phyloP scores from a whole-genome alignment of 2,113 vertebrate species.

The Pseudopodoces humilis region DNA sequence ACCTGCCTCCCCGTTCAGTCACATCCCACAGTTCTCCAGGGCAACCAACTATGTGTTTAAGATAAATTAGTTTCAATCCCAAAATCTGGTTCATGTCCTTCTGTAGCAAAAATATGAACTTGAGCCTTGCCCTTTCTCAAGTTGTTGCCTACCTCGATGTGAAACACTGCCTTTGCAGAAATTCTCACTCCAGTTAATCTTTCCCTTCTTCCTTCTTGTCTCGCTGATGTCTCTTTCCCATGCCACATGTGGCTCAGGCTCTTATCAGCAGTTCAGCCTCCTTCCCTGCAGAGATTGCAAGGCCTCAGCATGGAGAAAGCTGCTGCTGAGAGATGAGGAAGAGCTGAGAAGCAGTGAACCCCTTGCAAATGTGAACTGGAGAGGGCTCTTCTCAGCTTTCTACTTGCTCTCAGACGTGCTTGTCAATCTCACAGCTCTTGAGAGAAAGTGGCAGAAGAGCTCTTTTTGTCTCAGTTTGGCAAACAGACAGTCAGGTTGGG shows the following conservation, averaged over 20 bases:
- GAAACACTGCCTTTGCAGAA: background rate
- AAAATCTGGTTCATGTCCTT: background rate
- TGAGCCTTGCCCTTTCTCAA: background rate
- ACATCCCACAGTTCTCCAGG: background rate
- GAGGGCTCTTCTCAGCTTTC: background rate
- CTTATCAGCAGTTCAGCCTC: background rate
- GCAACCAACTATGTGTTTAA: background rate
- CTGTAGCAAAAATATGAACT: background rate
- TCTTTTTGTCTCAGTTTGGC: background rate
- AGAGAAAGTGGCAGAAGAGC: background rate
- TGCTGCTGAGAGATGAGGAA: background rate
- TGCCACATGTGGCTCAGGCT: background rate
- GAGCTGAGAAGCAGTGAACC: background rate
- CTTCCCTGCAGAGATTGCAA: background rate
- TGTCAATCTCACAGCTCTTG: background rate
- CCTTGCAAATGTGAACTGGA: background rate
- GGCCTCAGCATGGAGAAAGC: background rate
- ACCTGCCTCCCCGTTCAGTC: background rate
- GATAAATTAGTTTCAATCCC: background rate
- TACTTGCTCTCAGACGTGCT: background rate
- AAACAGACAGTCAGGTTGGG: background rate
- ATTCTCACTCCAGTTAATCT: background rate
- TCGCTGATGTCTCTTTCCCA: background rate
- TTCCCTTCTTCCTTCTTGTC: background rate
- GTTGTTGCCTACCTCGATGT: background rate